Evolutionary conservation across 2,113 vertebrate species (phyloP), one percentile per base, ranked within the genome.

Genomic region (Myotis davidii): DNA sequence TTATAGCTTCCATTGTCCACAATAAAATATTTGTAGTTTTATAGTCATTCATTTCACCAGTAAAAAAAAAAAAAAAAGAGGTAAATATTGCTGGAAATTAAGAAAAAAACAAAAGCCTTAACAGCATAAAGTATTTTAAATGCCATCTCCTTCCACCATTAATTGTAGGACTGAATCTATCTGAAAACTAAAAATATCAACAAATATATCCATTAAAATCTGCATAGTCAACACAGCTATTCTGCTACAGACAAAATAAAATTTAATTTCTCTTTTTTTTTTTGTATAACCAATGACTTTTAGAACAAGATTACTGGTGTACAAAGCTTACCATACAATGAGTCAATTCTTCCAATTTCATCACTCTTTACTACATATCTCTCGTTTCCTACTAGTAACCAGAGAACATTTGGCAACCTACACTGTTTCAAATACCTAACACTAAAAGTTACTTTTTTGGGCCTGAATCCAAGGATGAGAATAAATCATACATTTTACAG

Each of bases 381-480:
- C 42, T 93, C 34, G 67, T 77, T 45, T 77, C 32, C 27, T 78
- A 85, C 14, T 72, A 21, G 34, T 82, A 83, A 84, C 16, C 65
- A 89, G 64, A 72, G 39, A 70, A 93, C 34, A 65, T 16, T 69
- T 93, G 70, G 81, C 29, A 83, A 52, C 17, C 29, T 85, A 67
- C 18, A 69, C 34, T 93, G 89, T 73, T 97, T 92, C 72, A 94
- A 94, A 94, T n/a, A 95, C 0, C 91, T n/a, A 27, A 50, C 21
- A 79, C 9, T 39, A 17, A 95, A 96, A 18, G 64, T 90, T 88
- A 89, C 76, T 59, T 88, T 88, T 69, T 0, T 77, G 84, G 77
- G 20, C 34, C 52, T 21, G 50, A 95, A 59, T 10, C 84, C 77
- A 96, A 94, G 32, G 27, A 27, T 85, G 37, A 85, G 48, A 90